Conservation (phyloP, 2,113 vertebrate genomes). For the Cynocephalus volans region DNA sequence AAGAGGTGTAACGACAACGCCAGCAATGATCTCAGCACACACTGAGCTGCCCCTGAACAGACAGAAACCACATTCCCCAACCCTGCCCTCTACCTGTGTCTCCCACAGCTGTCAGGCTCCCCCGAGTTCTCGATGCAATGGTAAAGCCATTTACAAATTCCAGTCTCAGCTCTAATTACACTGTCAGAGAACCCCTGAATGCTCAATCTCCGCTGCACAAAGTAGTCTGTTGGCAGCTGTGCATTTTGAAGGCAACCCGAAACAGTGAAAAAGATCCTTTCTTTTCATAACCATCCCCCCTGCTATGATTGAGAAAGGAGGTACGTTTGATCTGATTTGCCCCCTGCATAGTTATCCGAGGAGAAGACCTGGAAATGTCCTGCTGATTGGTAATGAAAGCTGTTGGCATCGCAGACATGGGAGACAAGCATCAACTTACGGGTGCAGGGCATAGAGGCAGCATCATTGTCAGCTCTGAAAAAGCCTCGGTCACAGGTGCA, state of each 20-base stretch:
- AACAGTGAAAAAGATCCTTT: not conserved
- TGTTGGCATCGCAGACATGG: not conserved
- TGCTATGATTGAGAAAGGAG: not conserved
- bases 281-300: not conserved
- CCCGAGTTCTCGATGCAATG: not conserved
- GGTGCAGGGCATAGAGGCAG: constrained; percentile 97
- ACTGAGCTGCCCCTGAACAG: not conserved
- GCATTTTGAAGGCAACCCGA: constrained; percentile 17
- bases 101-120: not conserved
- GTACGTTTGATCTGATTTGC: constrained; percentile 12
- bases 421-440: constrained; percentile 91
- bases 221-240: constrained; percentile 39
- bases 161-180: constrained; percentile 65
- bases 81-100: not conserved
- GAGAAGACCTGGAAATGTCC: constrained; percentile 43
- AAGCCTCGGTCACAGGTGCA: constrained; percentile 97
- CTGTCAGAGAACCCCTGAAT: constrained; percentile 31
- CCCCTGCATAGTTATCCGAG: not conserved
- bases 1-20: not conserved
- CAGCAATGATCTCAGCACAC: constrained; percentile 61
- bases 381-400: not conserved
- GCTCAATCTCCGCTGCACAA: constrained; percentile 14
- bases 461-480: constrained; percentile 96
- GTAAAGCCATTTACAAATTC: constrained; percentile 66
- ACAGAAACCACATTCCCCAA: constrained; percentile 8